Base-by-base conservation (phyloP, 2,797 vertebrate species). In the Knipowitschia caucasica region DNA sequence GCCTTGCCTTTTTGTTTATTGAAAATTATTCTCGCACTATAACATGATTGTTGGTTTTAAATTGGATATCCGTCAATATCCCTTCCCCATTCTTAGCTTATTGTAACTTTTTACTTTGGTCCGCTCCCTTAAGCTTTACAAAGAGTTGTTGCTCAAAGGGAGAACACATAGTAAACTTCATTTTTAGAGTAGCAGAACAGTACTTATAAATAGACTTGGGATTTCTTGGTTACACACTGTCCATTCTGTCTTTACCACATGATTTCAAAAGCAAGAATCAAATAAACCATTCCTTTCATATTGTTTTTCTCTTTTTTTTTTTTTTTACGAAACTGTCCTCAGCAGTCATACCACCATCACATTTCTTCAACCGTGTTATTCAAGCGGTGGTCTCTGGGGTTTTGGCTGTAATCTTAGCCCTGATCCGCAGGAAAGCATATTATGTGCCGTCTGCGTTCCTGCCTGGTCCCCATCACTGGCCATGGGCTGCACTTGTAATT, bases 401-500 rank as follows among this genome's bases (percentile, higher is more conserved):
- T 62, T 64, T 56, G n/a, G 17, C 25, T 62, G 59, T 5, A 46
- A 57, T 44, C 15, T 23, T 14, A 39, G 46, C 34, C 62, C 50
- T 51, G 18, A 62, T 64, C 20, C 12, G 14, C 40, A 39, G 29
- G 59, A 57, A 67, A 50, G 14, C 29, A n/a, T 33, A 17, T 6
- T 26, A 17, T 50, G 50, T 18, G 7, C 35, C 14, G 53, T 59
- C 29, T 58, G 31, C 47, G 70, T 69, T 60, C 68, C 66, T 72
- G 27, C 76, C 50, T 61, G 47, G 57, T 65, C 60, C 62, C 59
- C 64, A 84, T 80, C 54, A 71, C 49, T 66, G 72, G 67, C 67
- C 67, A 67, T 68, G 24, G 56, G 64, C 78, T 77, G 55, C 65
- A 71, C 78, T 69, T 81, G 82, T 76, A 82, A 87, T 82, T 80